These are phyloP conservation scores for Pelosia muscerda DNA, from an alignment of 2,888 invertebrate species.

Conservation along the genomic window DNA sequence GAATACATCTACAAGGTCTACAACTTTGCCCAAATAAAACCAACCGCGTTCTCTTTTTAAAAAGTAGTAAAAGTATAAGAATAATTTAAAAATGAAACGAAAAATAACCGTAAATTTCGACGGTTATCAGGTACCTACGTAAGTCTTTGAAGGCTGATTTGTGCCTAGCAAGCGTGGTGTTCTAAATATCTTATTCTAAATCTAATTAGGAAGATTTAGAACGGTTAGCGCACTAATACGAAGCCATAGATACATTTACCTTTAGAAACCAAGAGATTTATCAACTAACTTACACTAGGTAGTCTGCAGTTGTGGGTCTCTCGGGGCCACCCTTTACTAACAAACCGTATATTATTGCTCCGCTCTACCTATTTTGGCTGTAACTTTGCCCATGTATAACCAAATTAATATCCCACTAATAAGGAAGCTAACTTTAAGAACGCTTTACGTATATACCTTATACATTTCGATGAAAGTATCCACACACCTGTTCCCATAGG, in stretches of 20 bases:
- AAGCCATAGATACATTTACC: background rate
- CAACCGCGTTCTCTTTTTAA: too few relatives aligned
- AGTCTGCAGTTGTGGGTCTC: background rate
- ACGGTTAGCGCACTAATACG: slow-evolving; percentile 1
- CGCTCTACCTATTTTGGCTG: background rate
- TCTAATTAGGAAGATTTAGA: background rate
- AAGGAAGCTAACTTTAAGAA: too few relatives aligned
- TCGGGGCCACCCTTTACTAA: background rate
- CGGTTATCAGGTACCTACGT: too few relatives aligned
- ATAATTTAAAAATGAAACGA: too few relatives aligned
- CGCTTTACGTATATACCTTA: too few relatives aligned
- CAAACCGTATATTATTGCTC: background rate
- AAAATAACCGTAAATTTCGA: too few relatives aligned
- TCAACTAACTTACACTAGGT: background rate
- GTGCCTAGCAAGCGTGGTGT: slow-evolving; percentile 4
- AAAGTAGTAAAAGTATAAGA: too few relatives aligned
- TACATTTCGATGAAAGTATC: too few relatives aligned
- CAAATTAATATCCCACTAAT: background rate
- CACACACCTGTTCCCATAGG: too few relatives aligned
- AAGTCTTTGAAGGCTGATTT: background rate
- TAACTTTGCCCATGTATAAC: background rate
- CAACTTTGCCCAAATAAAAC: too few relatives aligned
- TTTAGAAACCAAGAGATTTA: slow-evolving; percentile 6
- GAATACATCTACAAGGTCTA: too few relatives aligned
- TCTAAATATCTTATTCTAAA: background rate